Conservation (phyloP, 2,113 vertebrate genomes). For the Atlantisia rogersi region DNA sequence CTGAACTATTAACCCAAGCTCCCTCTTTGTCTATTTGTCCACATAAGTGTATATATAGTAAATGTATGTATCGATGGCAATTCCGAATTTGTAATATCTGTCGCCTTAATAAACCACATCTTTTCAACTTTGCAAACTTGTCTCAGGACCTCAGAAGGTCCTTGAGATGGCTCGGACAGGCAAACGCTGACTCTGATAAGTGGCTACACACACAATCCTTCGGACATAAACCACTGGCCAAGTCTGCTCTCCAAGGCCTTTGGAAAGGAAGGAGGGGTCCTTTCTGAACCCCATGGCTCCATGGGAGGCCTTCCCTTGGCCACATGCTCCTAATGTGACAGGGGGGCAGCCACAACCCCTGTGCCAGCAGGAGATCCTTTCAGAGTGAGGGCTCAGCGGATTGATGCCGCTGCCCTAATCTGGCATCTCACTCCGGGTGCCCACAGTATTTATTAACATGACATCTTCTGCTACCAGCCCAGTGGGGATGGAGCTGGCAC, state of each 20-base stretch:
- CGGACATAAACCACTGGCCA: too few relatives aligned
- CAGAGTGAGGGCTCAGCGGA: not conserved
- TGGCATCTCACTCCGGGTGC: not conserved
- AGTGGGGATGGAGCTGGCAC: not conserved
- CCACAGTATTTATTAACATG: rapidly evolving
- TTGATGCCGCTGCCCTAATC: not conserved
- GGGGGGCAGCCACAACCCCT: rapidly evolving
- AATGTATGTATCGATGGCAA: not conserved
- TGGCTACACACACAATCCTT: too few relatives aligned
- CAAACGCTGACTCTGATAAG: too few relatives aligned
- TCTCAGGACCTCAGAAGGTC: too few relatives aligned
- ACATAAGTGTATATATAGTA: not conserved
- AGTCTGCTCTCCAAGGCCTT: too few relatives aligned
- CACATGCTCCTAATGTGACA: too few relatives aligned
- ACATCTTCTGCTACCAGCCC: not conserved
- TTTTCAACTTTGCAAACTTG: not conserved
- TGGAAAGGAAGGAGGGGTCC: too few relatives aligned
- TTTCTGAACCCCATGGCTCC: too few relatives aligned
- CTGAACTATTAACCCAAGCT: not conserved
- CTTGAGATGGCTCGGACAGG: too few relatives aligned
- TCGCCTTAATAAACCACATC: not conserved
- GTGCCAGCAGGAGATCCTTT: rapidly evolving
- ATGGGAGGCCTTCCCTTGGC: too few relatives aligned
- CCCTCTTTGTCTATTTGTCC: too few relatives aligned
- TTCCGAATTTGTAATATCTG: not conserved